Base-by-base conservation (phyloP, 2,113 vertebrate species). In the Crotophaga sulcirostris region DNA sequence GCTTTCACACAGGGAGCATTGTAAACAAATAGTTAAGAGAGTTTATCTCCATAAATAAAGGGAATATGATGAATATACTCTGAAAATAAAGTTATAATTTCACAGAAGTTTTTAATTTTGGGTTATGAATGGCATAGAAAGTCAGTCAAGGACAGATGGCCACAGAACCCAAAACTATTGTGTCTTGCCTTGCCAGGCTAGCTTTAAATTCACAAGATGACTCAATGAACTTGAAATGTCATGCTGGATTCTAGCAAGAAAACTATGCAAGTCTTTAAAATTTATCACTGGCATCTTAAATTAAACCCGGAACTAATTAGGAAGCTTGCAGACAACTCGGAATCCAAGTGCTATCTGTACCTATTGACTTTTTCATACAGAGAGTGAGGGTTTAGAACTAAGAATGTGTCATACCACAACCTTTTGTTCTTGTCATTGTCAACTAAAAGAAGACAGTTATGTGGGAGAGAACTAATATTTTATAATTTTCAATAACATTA, bases 251-350 rank as follows among this genome's bases (percentile, higher is more conserved):
- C 60, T 75, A 78, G 38, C 42, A 92, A 82, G 73, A 93, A 92
- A 92, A 44, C 66, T 87, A 75, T 72, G 26, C 20, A 64, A 92
- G 44, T 33, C 34, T 93, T 96, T 92, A 84, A 75, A 74, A 80
- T 91, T 86, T 94, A 92, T 95, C 89, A 54, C 26, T 90, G 64
- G 33, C 51, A 95, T 95, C 92, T 95, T 69, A 94, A 90, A 93
- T 93, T 94, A 93, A 90, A 93, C 67, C 75, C 83, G 63, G 49
- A 95, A 93, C 79, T 94, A 93, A 93, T 94, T 95, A 93, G 69
- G 74, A 95, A 92, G 67, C 72, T 93, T 84, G 24, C 47, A 80
- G 76, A 77, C 62, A 75, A 49, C 68, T 28, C 34, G 24, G 24
- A 94, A 95, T 87, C 33, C 77, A 87, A 86, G 64, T 40, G 28